Evolutionary conservation across 2,113 vertebrate genomes (phyloP), one percentile per base, ranked within the genome.

Genomic region (Spea bombifrons): DNA sequence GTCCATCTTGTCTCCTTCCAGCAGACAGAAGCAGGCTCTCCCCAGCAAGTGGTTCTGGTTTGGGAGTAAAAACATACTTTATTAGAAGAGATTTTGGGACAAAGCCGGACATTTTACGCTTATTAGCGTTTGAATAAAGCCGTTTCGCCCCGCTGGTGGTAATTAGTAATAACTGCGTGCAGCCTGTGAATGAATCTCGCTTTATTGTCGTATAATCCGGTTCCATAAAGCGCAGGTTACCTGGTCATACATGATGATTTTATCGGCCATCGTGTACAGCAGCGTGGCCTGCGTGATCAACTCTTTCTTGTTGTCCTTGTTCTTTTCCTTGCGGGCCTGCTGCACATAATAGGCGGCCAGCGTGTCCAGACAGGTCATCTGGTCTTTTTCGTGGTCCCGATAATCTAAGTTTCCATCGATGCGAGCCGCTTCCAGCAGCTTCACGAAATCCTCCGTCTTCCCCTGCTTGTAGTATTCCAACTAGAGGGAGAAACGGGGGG

Each of bases 171-270:
- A 30, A 30, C 30, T 1, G 30, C 30, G 30, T 30, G 30, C 30
- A 30, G 30, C 30, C 30, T 30, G 30, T 30, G 30, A 1, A 30
- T 30, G 30, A 30, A 30, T 30, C 30, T 30, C 30, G 30, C 30
- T 30, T 30, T 2, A 2, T 30, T 30, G 1, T 30, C 30, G 2
- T 30, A 30, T 30, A 30, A 30, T 30, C 6, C 50, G 6, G 49
- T 52, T 52, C 49, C 5, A 52, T 52, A 52, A 17, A 65, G 16
- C 47, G 52, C 47, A 9, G 30, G 86, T 92, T 90, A 99, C 97
- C 96, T 99, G 97, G 87, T 99, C 97, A 3, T 99, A 99, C 97
- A 99, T 99, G 84, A 99, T 99, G 89, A 99, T 99, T 90, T 99
- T 99, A 87, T 99, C 97, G 65, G 97, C 97, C 97, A 99, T 99